Evolutionary conservation across 2,797 vertebrate species (phyloP).

Genomic region (Myotis daubentonii): DNA sequence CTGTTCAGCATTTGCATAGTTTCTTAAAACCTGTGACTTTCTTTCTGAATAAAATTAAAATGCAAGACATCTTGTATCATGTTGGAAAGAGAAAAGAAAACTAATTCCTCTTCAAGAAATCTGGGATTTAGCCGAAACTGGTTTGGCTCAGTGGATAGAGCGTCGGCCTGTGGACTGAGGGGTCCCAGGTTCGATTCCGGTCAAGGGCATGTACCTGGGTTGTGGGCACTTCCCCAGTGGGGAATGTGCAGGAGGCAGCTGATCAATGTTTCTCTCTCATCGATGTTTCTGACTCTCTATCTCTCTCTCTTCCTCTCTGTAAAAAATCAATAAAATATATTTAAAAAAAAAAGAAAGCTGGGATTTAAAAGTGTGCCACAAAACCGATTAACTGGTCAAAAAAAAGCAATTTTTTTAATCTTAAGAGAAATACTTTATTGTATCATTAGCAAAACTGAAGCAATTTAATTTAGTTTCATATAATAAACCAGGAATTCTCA

Average conservation of each 20-base stretch:
- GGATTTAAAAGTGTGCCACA: neutral
- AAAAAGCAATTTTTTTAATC: neutral
- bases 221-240: too few species aligned
- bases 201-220: too few species aligned
- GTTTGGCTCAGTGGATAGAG: too few species aligned
- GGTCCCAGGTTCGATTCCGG: too few species aligned
- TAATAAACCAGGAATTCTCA: neutral
- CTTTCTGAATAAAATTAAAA: neutral
- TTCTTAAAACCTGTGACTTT: neutral
- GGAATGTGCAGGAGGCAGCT: too few species aligned
- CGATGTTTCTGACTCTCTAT: too few species aligned
- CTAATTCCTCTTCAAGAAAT: neutral
- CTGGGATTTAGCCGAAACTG: too few species aligned
- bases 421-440: neutral
- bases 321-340: too few species aligned
- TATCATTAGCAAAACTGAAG: neutral
- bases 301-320: too few species aligned
- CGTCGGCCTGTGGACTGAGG: too few species aligned
- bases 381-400: neutral
- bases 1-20: neutral
- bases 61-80: neutral
- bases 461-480: neutral
- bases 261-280: too few species aligned
- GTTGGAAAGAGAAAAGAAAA: neutral
- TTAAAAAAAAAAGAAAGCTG: neutral